A percentile compares a stretch with the other conserved stretches of the same genome.
These are phyloP conservation scores for Podarcis muralis DNA, from an alignment of 2,113 vertebrate species.

Conservation along the genomic window DNA sequence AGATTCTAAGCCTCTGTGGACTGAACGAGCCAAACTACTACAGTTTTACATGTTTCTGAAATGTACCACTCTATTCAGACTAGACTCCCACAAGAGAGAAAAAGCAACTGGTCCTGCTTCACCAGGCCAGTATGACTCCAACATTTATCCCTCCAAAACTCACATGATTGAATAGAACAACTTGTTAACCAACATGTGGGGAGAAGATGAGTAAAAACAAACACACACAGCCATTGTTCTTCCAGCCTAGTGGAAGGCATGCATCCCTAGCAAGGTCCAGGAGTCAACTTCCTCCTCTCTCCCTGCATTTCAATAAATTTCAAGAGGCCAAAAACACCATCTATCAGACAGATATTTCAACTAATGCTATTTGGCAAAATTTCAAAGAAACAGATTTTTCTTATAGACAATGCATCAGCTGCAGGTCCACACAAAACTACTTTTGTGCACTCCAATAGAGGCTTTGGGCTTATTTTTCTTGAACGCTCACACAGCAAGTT, in stretches of 20 bases:
- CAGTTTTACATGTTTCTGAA: conserved; percentile 23
- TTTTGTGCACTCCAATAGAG: background rate
- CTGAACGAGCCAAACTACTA: background rate
- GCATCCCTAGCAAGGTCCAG: background rate
- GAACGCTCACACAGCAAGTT: no score
- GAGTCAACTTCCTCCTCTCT: background rate
- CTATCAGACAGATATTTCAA: conserved; percentile 10
- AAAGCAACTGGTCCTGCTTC: conserved; percentile 24
- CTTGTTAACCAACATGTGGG: conserved; percentile 26
- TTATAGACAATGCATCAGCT: background rate
- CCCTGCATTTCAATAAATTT: background rate
- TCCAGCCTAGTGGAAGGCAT: conserved; percentile 7
- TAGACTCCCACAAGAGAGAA: conserved; percentile 40
- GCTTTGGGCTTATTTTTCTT: no score
- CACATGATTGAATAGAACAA: conserved; percentile 43
- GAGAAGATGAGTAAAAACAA: conserved; percentile 40
- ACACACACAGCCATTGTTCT: background rate
- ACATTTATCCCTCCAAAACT: conserved; percentile 39
- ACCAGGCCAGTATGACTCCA: conserved; percentile 26
- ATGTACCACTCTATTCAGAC: conserved; percentile 13
- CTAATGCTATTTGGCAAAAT: conserved; percentile 26
- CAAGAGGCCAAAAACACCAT: conserved; percentile 23
- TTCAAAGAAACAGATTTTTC: background rate
- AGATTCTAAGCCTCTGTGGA: conserved; percentile 28
- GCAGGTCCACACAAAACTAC: background rate